Evolutionary conservation across 2,113 vertebrate species (phyloP), one percentile per base, ranked within the genome.

Genomic region (Perca schrenkii): DNA sequence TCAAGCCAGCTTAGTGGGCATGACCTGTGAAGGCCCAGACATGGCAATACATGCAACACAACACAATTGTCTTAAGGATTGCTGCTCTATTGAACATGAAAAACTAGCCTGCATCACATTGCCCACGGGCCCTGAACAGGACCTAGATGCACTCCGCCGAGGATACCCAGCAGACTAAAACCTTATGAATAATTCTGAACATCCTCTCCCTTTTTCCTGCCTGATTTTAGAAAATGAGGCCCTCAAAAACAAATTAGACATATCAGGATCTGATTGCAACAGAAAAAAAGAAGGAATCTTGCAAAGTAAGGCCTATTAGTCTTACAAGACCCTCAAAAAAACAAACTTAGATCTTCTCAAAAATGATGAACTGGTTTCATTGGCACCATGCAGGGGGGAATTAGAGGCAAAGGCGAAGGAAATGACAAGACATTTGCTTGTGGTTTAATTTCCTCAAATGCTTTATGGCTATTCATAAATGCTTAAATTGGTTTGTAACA

Each of bases 1-100:
- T 95, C 94, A 95, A 90, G 79, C 79, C 8, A 86, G 93, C 93
- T 95, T 95, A 94, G 86, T 86, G 86, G 90, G 77, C 89, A 82
- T 84, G 88, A 92, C 93, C 88, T 83, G 83, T 28, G 85, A 86
- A 87, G 82, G 67, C 89, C 87, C 79, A 66, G 75, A 83, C 78
- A 46, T 74, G 82, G 81, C 85, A 64, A 84, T 83, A 88, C 77
- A 90, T 78, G 86, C 88, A 86, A 77, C 73, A 85, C 87, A 92
- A 92, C 87, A 85, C 86, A 89, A 89, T 70, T 84, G 90, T 91
- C 88, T 93, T 56, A 78, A 91, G 64, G 63, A 86, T 85, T 57
- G 84, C 76, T 66, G 75, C 62, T 46, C 86, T 80, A 89, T 82
- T 79, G 83, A 92, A 86, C 83, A 84, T 64, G 31, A 82, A 65